Conservation (phyloP, 1,140 invertebrate species). For the Zaprionus kolodkinae region DNA sequence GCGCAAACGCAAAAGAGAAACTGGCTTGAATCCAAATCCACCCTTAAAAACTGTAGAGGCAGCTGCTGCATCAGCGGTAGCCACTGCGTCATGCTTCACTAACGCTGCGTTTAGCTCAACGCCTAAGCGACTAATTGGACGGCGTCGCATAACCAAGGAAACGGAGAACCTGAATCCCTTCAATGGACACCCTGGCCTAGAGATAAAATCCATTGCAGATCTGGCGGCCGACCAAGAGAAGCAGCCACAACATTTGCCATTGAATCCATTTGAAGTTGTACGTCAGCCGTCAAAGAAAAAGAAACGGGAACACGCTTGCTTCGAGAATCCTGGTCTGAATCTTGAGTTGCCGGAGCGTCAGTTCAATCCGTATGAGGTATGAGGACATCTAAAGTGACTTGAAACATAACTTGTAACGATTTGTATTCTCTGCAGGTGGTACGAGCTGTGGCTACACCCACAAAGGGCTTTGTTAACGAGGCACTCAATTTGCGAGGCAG, state of each 20-base stretch:
- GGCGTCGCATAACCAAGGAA: constrained; percentile 60
- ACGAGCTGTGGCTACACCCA: constrained; percentile 44
- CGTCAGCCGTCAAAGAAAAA: constrained; percentile 82
- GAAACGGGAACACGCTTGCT: constrained; percentile 75
- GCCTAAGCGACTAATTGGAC: constrained; percentile 67
- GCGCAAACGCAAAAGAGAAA: constrained; percentile 78
- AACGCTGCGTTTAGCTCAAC: constrained; percentile 81
- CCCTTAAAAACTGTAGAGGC: constrained; percentile 41
- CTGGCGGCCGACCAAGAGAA: constrained; percentile 37
- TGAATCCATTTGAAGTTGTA: constrained; percentile 79
- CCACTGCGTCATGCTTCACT: constrained; percentile 68
- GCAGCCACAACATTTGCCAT: constrained; percentile 11
- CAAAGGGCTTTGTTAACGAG: constrained; percentile 73
- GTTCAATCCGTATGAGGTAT: constrained; percentile 83
- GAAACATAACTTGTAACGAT: background rate
- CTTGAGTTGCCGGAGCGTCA: constrained; percentile 78
- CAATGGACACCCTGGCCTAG: constrained; percentile 54
- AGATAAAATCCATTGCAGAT: constrained; percentile 79
- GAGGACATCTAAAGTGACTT: background rate
- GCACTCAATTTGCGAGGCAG: constrained; percentile 72
- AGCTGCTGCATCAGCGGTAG: constrained; percentile 26
- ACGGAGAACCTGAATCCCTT: constrained; percentile 50
- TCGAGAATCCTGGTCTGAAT: constrained; percentile 82
- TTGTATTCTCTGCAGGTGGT: constrained; percentile 55
- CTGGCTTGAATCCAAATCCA: constrained; percentile 21